A percentile compares a stretch with the other conserved stretches of the same genome.
Evolutionary conservation across 2,113 vertebrate genomes (phyloP).

Genomic region (Megalops atlanticus): DNA sequence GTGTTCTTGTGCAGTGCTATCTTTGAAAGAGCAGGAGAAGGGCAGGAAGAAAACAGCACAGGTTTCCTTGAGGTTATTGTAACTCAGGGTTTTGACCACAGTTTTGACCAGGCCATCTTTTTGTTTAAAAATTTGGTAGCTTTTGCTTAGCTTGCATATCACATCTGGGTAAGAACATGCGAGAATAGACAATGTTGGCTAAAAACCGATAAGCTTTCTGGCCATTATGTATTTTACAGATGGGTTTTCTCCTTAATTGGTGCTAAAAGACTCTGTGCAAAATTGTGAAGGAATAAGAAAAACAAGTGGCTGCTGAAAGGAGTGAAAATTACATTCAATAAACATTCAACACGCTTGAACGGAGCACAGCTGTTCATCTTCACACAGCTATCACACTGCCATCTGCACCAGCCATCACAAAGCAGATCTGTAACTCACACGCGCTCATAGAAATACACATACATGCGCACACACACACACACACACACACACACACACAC

Average conservation of each 20-base stretch:
- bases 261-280: constrained; percentile 28
- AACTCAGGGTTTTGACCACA: too few species aligned
- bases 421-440: constrained; percentile 21
- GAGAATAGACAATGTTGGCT: neutral
- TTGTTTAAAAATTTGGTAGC: neutral
- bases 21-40: too few species aligned
- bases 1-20: too few species aligned
- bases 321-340: constrained; percentile 45
- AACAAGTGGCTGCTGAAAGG: constrained; percentile 45
- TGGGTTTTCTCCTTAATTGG: constrained; percentile 24
- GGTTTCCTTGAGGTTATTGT: too few species aligned
- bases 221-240: neutral
- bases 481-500: constrained; percentile 7
- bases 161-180: neutral
- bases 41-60: too few species aligned
- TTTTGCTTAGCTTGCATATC: neutral
- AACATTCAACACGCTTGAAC: constrained; percentile 41
- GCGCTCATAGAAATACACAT: constrained; percentile 4
- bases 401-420: constrained; percentile 41
- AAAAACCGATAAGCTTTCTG: neutral
- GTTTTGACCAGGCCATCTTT: too few species aligned
- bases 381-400: constrained; percentile 35
- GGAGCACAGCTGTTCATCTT: constrained; percentile 50
- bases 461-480: neutral
- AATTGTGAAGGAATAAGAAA: constrained; percentile 15